phyloP scores from a whole-genome alignment of 2,797 vertebrate genomes.

The Melanogrammus aeglefinus region DNA sequence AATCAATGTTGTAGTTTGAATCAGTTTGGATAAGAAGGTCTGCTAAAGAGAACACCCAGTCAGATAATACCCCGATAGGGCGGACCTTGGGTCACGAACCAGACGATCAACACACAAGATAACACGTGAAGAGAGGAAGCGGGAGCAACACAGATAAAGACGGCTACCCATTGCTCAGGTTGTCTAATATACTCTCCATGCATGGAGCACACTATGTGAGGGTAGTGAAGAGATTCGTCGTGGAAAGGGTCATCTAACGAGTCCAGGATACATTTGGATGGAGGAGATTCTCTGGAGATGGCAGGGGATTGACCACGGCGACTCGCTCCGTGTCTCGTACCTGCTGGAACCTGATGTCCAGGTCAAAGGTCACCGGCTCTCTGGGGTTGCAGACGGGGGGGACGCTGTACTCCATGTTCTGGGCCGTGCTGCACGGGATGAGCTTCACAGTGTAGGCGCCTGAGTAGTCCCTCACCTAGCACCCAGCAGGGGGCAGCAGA shows the following conservation, averaged over 20 bases:
- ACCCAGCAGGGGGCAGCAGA: conserved; percentile 3
- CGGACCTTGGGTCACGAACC: neutral
- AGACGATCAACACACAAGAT: neutral
- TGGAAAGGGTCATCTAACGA: neutral
- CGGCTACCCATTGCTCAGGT: neutral
- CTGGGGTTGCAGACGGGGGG: conserved; percentile 85
- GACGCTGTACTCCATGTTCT: conserved; percentile 79
- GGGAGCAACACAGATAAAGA: neutral
- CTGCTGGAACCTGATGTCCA: conserved; percentile 95
- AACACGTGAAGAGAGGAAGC: neutral
- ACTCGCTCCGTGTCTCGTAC: conserved; percentile 51
- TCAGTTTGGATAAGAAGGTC: neutral
- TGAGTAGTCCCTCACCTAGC: conserved; percentile 92
- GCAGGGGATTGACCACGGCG: neutral
- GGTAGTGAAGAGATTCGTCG: neutral
- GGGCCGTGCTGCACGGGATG: conserved; percentile 80
- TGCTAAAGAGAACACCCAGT: neutral
- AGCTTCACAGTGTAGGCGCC: conserved; percentile 87
- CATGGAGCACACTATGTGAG: neutral
- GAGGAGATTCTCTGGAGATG: neutral
- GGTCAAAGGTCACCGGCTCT: conserved; percentile 83
- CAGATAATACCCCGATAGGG: neutral
- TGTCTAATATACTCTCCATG: neutral
- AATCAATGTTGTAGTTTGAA: neutral
- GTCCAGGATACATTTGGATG: too few species aligned